Base-by-base conservation (phyloP, 2,797 vertebrate species). In the Pseudopleuronectes americanus region DNA sequence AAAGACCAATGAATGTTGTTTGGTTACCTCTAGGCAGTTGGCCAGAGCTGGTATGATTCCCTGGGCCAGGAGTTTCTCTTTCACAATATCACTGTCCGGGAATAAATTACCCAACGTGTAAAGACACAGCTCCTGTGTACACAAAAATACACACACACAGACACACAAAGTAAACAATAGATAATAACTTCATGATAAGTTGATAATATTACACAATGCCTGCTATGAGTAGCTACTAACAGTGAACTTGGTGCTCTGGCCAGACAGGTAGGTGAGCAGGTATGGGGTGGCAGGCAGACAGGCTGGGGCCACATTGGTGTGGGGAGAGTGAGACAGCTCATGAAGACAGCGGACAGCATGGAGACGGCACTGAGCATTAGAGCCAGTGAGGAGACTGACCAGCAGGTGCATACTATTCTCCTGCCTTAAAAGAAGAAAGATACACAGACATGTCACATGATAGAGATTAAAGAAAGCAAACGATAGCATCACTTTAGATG, bases 51-150 rank as follows among this genome's bases (percentile, higher is more conserved):
- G 93, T 72, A 99, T 85, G 41, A 99, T 94, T 76, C 97, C 97
- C 88, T 99, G 97, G 6, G 95, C 95, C 79, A 99, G 76, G 23
- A 99, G 94, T 64, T 95, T 97, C 59, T 95, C 94, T 92, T 93
- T 95, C 21, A 96, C 93, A 38, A 80, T 81, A 60, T 95, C 82
- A 6, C 93, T 95, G 76, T 97, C 97, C 31, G 97, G 95, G 0
- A 94, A 95, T 43, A 99, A 90, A 84, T 99, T 99, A 51, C 97
- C 98, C 68, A 99, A 87, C 0, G 96, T 98, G 90, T 99, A 99
- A 64, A 99, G 90, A 87, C 97, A 99, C 80, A 97, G 88, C 87
- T 98, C 97, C 98, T 99, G 92, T 76, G 81, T 71, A 68, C 16
- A 72, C 28, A 82, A 14, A n/a, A 64, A 55, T 0, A 14, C 21